Conservation (phyloP, 2,797 vertebrate genomes). For the Tympanoctomys barrerae region DNA sequence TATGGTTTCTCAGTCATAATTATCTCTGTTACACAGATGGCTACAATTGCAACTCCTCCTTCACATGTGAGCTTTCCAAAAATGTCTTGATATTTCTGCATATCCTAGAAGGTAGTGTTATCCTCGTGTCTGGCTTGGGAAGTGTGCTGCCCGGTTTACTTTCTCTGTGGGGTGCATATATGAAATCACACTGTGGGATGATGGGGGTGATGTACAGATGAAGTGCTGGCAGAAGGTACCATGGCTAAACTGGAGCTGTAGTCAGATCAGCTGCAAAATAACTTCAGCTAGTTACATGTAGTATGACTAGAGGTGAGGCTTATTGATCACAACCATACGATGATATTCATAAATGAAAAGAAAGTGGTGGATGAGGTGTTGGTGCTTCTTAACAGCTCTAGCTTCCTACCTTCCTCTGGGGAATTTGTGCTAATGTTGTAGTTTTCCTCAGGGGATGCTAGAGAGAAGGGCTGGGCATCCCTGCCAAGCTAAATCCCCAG, state of each 20-base stretch:
- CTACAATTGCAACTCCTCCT: constrained; percentile 86
- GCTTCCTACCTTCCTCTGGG: constrained; percentile 84
- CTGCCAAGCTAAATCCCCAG: constrained; percentile 77
- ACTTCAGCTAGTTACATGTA: constrained; percentile 68
- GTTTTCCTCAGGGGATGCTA: constrained; percentile 83
- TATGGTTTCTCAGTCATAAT: constrained; percentile 89
- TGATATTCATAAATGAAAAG: constrained; percentile 77
- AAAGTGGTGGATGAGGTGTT: constrained; percentile 81
- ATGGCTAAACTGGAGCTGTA: constrained; percentile 65
- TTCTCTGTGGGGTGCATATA: constrained; percentile 85
- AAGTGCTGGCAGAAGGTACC: constrained; percentile 68
- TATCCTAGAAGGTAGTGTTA: constrained; percentile 85
- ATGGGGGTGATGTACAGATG: constrained; percentile 76
- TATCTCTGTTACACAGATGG: constrained; percentile 89
- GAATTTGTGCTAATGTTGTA: constrained; percentile 79
- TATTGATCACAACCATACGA: constrained; percentile 72
- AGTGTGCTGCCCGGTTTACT: constrained; percentile 84
- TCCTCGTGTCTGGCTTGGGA: constrained; percentile 83
- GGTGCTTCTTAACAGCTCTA: constrained; percentile 85
- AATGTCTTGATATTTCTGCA: constrained; percentile 85
- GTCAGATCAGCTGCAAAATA: constrained; percentile 80
- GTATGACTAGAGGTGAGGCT: constrained; percentile 70
- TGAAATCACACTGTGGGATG: constrained; percentile 81
- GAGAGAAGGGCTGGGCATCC: constrained; percentile 76
- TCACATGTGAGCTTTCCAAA: constrained; percentile 86